Evolutionary conservation across 1,140 invertebrate species (phyloP), one percentile per base, ranked within the genome.

Genomic region (Camponotus pennsylvanicus): DNA sequence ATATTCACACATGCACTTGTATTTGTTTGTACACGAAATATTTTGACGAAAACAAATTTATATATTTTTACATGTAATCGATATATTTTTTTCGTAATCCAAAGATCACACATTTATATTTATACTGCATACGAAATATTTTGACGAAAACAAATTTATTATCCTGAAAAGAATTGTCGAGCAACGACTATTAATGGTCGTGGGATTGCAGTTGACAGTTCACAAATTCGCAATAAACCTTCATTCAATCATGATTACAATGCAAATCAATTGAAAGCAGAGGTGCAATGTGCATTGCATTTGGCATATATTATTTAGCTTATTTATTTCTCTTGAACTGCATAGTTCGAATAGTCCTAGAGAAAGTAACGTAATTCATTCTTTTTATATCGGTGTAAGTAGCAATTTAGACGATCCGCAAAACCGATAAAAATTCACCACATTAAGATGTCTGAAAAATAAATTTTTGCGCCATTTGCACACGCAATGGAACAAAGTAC

Each of bases 261-360:
- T 32, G 13, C 9, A 55, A 52, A 45, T 55, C 32, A 32, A 57
- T 70, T 42, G 78, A 70, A 57, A 57, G 21, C 27, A 52, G 3
- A 69, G 77, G 34, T n/a, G 2, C 32, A 34, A 18, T 52, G 55
- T 37, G 32, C 55, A 77, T 64, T 77, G 64, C 15, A 42, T 77
- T 52, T 70, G 27, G 27, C 27, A 80, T 42, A 45, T 42, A 4
- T 4, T n/a, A 27, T 34, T 21, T 57, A 18, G 5, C 7, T 34
- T 42, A 70, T 70, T 57, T 42, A 70, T 57, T n/a, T 1, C 32
- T 49, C 32, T 49, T n/a, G 2, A 3, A 52, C 61, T 55, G n/a
- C 32, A 69, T 80, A 80, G 49, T 57, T 80, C 21, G 40, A 80
- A 70, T 80, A 70, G n/a, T 59, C 78, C 40, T 18, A 80, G 78